Percentiles rank a stretch among this genome's conserved stretches.
phyloP scores from a whole-genome alignment of 2,797 vertebrate species.

The Neomorphus geoffroyi region DNA sequence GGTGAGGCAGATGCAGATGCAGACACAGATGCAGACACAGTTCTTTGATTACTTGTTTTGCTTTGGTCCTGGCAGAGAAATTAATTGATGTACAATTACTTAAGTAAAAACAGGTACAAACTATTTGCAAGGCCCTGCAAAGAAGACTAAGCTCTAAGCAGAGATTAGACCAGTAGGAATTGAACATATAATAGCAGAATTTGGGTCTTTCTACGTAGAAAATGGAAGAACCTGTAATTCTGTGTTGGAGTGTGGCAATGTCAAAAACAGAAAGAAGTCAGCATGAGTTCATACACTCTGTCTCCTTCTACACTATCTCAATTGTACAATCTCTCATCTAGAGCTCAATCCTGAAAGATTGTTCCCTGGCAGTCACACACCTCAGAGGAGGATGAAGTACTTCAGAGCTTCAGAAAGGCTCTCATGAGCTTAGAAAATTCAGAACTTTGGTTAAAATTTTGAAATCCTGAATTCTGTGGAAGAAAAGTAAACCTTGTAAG shows the following conservation, averaged over 20 bases:
- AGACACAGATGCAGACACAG: no score
- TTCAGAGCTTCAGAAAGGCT: background rate
- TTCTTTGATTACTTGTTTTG: constrained; percentile 16
- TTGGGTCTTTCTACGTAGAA: background rate
- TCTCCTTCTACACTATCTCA: background rate
- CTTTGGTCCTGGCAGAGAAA: constrained; percentile 66
- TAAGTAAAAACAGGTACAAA: background rate
- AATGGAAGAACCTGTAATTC: background rate
- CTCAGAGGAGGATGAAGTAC: background rate
- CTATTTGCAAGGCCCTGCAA: background rate
- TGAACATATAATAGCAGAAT: background rate
- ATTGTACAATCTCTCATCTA: background rate
- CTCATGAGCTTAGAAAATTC: background rate
- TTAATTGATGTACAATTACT: background rate
- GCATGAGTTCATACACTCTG: no score
- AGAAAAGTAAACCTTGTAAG: background rate
- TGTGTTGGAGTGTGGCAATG: background rate
- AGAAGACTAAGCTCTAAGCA: background rate
- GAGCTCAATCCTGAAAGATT: background rate
- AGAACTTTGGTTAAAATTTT: background rate
- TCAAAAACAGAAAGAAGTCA: background rate
- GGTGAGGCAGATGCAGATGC: constrained; percentile 29
- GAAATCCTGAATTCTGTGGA: background rate
- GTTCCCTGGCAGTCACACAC: no score
- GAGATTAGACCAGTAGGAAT: background rate